Evolutionary conservation across 2,113 vertebrate genomes (phyloP).

Genomic region (Mobula birostris): DNA sequence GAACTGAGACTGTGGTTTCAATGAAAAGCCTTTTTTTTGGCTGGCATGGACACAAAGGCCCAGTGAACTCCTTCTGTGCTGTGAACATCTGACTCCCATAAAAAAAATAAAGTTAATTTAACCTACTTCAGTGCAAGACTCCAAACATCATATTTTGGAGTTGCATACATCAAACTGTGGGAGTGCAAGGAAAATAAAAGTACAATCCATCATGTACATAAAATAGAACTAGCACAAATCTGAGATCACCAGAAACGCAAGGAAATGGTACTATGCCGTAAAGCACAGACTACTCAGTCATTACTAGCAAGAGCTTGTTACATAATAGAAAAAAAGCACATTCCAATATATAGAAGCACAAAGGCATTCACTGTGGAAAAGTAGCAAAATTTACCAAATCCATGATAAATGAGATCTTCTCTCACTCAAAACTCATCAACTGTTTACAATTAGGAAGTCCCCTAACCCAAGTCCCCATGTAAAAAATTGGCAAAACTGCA

Average conservation of each 20-base stretch:
- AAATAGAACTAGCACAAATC: not conserved
- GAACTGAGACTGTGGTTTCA: no score
- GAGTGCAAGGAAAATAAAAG: not conserved
- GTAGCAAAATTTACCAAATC: not conserved
- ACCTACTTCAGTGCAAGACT: not conserved
- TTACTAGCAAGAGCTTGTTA: not conserved
- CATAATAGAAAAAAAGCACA: not conserved
- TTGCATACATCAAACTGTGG: no score
- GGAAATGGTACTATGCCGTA: not conserved
- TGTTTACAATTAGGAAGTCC: not conserved
- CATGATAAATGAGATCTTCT: no score
- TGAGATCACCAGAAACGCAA: not conserved
- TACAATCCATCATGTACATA: not conserved
- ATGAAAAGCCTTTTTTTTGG: no score
- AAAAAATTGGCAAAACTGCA: not conserved
- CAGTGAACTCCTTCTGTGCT: no score
- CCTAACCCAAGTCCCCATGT: no score
- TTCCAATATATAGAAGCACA: not conserved
- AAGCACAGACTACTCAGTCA: not conserved
- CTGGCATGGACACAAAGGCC: not conserved
- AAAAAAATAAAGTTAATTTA: no score
- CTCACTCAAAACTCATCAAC: not conserved
- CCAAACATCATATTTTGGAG: not conserved
- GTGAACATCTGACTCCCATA: no score
- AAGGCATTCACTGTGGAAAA: not conserved